Percentiles rank a stretch among this genome's conserved stretches.
Conservation (phyloP, 2,888 invertebrate species). For the Horisme vitalbata region DNA sequence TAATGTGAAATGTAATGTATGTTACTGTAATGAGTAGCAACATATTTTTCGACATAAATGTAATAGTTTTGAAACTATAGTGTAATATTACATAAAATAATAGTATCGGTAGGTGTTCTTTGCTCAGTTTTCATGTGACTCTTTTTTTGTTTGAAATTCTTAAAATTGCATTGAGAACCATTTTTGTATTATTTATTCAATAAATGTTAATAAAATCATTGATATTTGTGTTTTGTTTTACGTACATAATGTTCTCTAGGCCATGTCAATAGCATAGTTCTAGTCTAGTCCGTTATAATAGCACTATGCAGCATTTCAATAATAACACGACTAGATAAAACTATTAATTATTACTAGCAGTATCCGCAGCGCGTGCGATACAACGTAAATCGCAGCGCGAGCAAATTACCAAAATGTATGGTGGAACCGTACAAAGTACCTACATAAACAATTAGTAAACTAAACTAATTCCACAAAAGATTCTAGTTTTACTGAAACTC, state of each 20-base stretch:
- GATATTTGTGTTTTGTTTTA: constrained; percentile 24
- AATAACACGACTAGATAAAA: no score
- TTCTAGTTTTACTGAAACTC: no score
- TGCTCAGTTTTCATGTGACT: constrained; percentile 74
- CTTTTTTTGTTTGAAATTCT: constrained; percentile 64
- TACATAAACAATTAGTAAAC: no score
- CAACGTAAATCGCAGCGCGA: no score
- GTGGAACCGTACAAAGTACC: no score
- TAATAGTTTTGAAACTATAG: constrained; percentile 53
- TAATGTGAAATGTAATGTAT: constrained; percentile 49
- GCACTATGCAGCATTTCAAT: no score
- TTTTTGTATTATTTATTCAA: constrained; percentile 82
- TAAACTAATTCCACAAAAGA: no score
- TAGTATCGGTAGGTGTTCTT: constrained; percentile 59
- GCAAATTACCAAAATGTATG: no score
- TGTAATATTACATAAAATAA: constrained; percentile 51
- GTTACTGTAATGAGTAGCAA: constrained; percentile 59
- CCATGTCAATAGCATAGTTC: no score
- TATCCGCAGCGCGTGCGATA: no score
- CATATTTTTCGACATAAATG: constrained; percentile 70
- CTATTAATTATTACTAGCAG: no score
- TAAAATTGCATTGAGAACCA: constrained; percentile 70
- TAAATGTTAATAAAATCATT: constrained; percentile 81
- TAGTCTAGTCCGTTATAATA: no score
- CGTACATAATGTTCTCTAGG: not conserved